These are phyloP conservation scores for Choloepus didactylus DNA, from an alignment of 2,797 vertebrate genomes.

Conservation along the genomic window DNA sequence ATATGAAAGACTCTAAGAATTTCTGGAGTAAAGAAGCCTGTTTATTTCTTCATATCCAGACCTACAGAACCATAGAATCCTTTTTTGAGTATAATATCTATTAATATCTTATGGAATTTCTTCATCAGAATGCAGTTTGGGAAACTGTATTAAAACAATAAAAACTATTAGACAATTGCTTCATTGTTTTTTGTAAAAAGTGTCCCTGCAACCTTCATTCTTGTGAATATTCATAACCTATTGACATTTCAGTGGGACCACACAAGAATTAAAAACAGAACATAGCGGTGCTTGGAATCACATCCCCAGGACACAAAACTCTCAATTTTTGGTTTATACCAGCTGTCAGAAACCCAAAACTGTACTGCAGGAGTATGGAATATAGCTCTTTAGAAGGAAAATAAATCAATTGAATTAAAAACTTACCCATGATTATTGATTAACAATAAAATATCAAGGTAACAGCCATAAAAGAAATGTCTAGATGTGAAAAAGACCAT, in stretches of 20 bases:
- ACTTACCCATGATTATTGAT: background rate
- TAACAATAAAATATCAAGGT: background rate
- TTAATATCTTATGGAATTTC: constrained; percentile 49
- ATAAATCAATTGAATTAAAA: background rate
- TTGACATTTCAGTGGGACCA: background rate
- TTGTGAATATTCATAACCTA: constrained; percentile 37
- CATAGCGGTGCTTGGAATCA: background rate
- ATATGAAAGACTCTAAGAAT: constrained; percentile 24
- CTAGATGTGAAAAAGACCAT: constrained; percentile 4
- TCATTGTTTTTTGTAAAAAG: background rate
- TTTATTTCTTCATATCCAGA: constrained; percentile 37
- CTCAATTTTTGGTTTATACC: background rate
- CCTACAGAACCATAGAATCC: background rate
- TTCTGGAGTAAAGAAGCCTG: background rate
- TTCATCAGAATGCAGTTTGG: constrained; percentile 34
- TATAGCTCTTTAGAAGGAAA: constrained; percentile 46
- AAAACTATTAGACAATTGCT: background rate
- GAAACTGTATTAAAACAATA: constrained; percentile 38
- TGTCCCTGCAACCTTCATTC: background rate
- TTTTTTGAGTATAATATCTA: background rate
- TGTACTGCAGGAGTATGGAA: background rate
- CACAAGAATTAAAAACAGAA: background rate
- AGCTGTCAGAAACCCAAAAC: background rate
- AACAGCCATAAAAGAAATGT: background rate
- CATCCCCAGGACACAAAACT: background rate